Conservation (phyloP, 2,113 vertebrate species). For the Ariopsis seemanni region DNA sequence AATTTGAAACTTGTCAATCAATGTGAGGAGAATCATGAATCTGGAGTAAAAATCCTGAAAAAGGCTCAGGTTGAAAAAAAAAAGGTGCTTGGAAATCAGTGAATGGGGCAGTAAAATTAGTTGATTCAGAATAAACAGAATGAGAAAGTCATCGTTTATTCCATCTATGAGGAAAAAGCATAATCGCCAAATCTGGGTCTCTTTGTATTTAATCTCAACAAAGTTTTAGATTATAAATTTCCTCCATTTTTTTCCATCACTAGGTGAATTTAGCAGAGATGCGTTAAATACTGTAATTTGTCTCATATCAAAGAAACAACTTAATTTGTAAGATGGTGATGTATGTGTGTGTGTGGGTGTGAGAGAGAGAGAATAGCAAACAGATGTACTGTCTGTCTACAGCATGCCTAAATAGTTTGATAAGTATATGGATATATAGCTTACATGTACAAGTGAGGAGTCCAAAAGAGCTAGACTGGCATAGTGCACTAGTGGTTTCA, state of each 20-base stretch:
- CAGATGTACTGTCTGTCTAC: slow-evolving; percentile 55
- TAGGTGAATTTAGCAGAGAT: slow-evolving; percentile 13
- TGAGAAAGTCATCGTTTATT: neutral
- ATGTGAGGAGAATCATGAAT: neutral
- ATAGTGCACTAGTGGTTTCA: slow-evolving; percentile 31
- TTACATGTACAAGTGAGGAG: slow-evolving; percentile 43
- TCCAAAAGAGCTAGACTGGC: slow-evolving; percentile 13
- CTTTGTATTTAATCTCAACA: neutral
- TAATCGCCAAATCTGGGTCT: neutral
- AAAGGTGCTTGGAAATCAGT: slow-evolving; percentile 49
- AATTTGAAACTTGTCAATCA: neutral
- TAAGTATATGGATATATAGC: slow-evolving; percentile 65
- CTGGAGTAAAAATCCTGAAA: slow-evolving; percentile 15
- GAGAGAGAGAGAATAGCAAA: slow-evolving; percentile 51
- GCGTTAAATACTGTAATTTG: slow-evolving; percentile 58
- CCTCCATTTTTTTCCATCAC: neutral
- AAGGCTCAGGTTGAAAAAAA: neutral
- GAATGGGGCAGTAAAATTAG: slow-evolving; percentile 36
- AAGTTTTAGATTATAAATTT: neutral
- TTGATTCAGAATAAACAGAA: slow-evolving; percentile 22
- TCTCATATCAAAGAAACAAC: slow-evolving; percentile 25
- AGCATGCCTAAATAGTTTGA: slow-evolving; percentile 76
- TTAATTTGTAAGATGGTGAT: neutral
- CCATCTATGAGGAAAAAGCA: neutral
- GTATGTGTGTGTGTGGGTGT: neutral